Evolutionary conservation across 1,140 invertebrate genomes (phyloP).

Genomic region (Drepana arcuata): DNA sequence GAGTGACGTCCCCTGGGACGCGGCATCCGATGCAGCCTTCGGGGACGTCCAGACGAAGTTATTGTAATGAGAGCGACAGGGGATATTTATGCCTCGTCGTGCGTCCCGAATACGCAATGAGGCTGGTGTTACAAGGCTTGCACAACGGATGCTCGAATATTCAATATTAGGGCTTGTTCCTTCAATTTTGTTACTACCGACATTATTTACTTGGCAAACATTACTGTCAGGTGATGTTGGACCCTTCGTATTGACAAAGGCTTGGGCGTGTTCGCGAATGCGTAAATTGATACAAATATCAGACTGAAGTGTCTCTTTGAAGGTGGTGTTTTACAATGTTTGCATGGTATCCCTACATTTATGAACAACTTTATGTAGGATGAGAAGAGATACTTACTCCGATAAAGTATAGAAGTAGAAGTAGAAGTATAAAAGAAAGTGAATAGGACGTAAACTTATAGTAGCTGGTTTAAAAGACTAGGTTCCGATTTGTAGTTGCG

Average conservation of each 20-base stretch:
- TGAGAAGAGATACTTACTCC: too few species aligned
- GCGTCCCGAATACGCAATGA: conserved; percentile 58
- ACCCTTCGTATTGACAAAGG: conserved; percentile 23
- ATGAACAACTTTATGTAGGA: too few species aligned
- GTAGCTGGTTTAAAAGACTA: too few species aligned
- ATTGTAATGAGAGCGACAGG: conserved; percentile 63
- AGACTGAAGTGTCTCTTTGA: too few species aligned
- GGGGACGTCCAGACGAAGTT: conserved; percentile 48
- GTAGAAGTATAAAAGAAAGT: too few species aligned
- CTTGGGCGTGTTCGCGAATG: conserved; percentile 17
- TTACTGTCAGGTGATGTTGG: conserved; percentile 32
- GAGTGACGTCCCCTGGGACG: conserved; percentile 49
- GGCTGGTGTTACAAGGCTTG: too few species aligned
- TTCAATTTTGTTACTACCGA: conserved; percentile 36
- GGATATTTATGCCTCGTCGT: conserved; percentile 60
- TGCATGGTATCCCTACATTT: too few species aligned
- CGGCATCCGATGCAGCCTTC: conserved; percentile 32
- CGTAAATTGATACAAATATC: conserved; percentile 33
- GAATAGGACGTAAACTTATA: too few species aligned
- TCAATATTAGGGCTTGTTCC: conserved; percentile 40
- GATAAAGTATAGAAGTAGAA: too few species aligned
- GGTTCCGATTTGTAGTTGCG: too few species aligned
- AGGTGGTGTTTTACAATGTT: too few species aligned
- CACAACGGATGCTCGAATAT: conserved; percentile 42
- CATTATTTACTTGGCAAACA: conserved; percentile 45